A percentile compares a stretch with the other conserved stretches of the same genome.
phyloP scores from a whole-genome alignment of 2,888 invertebrate species.

The Chrysina gloriosa region DNA sequence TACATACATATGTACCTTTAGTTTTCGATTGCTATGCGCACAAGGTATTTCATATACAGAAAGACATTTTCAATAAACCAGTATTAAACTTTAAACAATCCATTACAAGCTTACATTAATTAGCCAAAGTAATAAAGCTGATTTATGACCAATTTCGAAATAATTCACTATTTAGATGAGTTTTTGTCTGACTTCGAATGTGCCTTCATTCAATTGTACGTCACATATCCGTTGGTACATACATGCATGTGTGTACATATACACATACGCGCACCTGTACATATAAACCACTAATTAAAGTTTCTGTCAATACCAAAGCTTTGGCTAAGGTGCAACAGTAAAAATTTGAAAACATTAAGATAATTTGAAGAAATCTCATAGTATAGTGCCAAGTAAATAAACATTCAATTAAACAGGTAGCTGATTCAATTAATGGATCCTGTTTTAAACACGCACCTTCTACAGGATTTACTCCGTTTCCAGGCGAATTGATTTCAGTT shows the following conservation, averaged over 20 bases:
- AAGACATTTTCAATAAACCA: slow-evolving; percentile 58
- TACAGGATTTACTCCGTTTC: background rate
- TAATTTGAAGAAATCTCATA: slow-evolving; percentile 1
- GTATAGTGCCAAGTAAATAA: background rate
- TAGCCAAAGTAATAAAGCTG: slow-evolving; percentile 59
- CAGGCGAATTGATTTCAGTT: background rate
- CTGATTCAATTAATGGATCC: slow-evolving; percentile 17
- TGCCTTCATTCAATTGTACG: slow-evolving; percentile 44
- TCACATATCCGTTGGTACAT: background rate
- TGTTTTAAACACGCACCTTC: background rate
- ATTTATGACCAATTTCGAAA: slow-evolving; percentile 59
- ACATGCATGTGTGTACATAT: too few species aligned
- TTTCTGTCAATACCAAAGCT: background rate
- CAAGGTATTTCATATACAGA: too few species aligned
- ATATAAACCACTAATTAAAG: slow-evolving; percentile 10
- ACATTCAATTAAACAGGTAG: background rate
- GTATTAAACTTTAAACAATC: slow-evolving; percentile 59
- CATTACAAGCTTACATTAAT: slow-evolving; percentile 60
- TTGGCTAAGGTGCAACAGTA: background rate
- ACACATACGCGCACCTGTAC: too few species aligned
- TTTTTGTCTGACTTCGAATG: slow-evolving; percentile 52
- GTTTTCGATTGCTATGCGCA: too few species aligned
- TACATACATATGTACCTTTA: too few species aligned
- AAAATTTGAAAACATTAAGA: background rate
- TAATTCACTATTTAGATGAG: slow-evolving; percentile 56